Evolutionary conservation across 2,888 invertebrate species (phyloP), one percentile per base, ranked within the genome.

Genomic region (Dastarcus helophoroides): DNA sequence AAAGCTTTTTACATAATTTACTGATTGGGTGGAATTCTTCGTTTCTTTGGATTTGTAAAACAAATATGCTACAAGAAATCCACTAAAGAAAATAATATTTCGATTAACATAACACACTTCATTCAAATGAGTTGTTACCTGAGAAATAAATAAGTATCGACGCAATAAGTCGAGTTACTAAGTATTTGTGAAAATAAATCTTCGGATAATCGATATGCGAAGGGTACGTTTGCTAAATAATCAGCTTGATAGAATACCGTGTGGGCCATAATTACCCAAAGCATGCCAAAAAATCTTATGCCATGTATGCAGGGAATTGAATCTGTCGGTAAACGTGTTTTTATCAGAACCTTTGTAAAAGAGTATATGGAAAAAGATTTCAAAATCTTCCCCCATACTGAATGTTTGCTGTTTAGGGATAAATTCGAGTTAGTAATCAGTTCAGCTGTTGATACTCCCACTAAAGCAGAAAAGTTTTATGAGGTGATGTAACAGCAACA

Each of bases 251-350:
- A 68, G 38, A 54, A 62, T 7, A 62, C 35, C 4, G 65, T 60
- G 40, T 74, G 73, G 1, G 64, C 65, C 35, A 65, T 47, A 24
- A 72, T 63, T 11, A 73, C 67, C 69, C 72, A 73, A 14, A 64
- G 40, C 66, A 73, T 70, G 10, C 67, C 63, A 11, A 72, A 49
- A 39, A 70, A 67, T 39, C 67, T 56, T 6, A 71, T 33, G 1
- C 71, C 70, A 39, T 70, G 68, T 8, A 72, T 54, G 3, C 56
- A 50, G 0, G 51, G 40, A 2, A 72, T 39, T 1, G 60, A 50
- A 10, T 60, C 57, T 0, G 44, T 21, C 3, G 48, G 38, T 3
- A 58, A 28, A 10, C 54, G 51, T 0, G 62, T 62, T 15, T 52
- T 50, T 9, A 68, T 51, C 22, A 70, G 54, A 4, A 52, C 50